Evolutionary conservation across 2,797 vertebrate genomes (phyloP).

Genomic region (Valencia hispanica): DNA sequence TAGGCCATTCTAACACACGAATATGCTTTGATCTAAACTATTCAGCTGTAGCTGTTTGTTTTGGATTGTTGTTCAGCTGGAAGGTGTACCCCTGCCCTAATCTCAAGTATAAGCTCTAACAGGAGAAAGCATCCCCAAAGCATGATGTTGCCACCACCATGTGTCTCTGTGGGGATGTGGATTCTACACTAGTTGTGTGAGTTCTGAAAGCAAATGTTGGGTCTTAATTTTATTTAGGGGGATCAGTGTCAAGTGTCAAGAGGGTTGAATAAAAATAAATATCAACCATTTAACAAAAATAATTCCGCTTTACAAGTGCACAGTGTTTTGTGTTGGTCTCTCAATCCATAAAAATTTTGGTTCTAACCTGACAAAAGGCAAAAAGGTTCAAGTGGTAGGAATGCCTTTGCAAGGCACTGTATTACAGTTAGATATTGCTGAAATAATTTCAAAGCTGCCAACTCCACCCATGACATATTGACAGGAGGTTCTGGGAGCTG

Average conservation of each 20-base stretch:
- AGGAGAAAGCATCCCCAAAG: background rate
- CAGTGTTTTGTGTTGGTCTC: background rate
- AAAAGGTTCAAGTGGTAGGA: background rate
- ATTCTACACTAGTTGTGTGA: background rate
- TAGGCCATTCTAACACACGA: no score
- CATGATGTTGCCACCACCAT: background rate
- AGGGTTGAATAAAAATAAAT: background rate
- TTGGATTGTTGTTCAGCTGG: background rate
- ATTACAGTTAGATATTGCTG: conserved; percentile 16
- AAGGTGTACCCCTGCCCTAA: background rate
- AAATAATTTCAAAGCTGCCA: conserved; percentile 30
- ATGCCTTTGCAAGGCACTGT: conserved; percentile 15
- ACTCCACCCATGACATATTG: conserved; percentile 61
- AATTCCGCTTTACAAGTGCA: background rate
- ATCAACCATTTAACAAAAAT: no score
- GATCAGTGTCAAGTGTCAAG: background rate
- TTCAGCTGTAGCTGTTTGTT: background rate
- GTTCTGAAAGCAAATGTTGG: background rate
- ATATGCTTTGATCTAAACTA: no score
- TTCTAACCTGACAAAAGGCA: background rate
- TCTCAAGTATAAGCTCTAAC: background rate
- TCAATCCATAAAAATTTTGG: no score
- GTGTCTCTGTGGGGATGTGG: background rate
- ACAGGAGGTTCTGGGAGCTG: conserved; percentile 55
- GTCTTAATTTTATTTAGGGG: background rate